phyloP scores from a whole-genome alignment of 2,797 vertebrate genomes.

The Pseudomugil gertrudae region DNA sequence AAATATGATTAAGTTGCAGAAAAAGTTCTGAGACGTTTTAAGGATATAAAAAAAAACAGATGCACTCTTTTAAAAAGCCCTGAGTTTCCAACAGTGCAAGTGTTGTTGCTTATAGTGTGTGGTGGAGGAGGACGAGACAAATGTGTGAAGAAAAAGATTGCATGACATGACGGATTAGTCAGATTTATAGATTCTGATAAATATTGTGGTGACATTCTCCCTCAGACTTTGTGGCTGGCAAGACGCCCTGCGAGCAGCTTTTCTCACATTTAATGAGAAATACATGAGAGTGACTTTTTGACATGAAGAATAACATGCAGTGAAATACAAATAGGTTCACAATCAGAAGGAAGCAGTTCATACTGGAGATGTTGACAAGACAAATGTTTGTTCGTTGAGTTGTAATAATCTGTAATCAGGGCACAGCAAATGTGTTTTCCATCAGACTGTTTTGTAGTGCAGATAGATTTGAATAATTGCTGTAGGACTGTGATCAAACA shows the following conservation, averaged over 20 bases:
- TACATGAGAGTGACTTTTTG: conserved; percentile 57
- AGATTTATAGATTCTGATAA: conserved; percentile 23
- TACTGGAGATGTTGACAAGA: conserved; percentile 76
- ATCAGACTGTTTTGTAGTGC: conserved; percentile 75
- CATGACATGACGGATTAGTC: conserved; percentile 42
- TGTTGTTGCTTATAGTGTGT: not conserved
- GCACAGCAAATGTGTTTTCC: conserved; percentile 75
- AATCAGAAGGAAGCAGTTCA: conserved; percentile 68
- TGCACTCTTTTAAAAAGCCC: not conserved
- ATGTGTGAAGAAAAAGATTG: conserved; percentile 14
- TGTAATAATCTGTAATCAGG: conserved; percentile 82
- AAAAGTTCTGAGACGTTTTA: not conserved
- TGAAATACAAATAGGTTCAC: conserved; percentile 66
- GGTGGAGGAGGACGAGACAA: conserved; percentile 33
- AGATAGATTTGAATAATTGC: conserved; percentile 78
- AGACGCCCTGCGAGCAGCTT: conserved; percentile 33
- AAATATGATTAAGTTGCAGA: too few relatives aligned
- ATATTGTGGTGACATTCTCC: conserved; percentile 35
- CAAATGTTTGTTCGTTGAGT: conserved; percentile 81
- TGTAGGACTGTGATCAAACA: conserved; percentile 77
- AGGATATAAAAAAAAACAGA: not conserved
- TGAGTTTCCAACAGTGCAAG: not conserved
- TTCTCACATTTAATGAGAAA: conserved; percentile 55
- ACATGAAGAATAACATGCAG: conserved; percentile 66
- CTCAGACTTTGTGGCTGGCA: conserved; percentile 14